Evolutionary conservation across 2,888 invertebrate species (phyloP).

Genomic region (Frankliniella intonsa): DNA sequence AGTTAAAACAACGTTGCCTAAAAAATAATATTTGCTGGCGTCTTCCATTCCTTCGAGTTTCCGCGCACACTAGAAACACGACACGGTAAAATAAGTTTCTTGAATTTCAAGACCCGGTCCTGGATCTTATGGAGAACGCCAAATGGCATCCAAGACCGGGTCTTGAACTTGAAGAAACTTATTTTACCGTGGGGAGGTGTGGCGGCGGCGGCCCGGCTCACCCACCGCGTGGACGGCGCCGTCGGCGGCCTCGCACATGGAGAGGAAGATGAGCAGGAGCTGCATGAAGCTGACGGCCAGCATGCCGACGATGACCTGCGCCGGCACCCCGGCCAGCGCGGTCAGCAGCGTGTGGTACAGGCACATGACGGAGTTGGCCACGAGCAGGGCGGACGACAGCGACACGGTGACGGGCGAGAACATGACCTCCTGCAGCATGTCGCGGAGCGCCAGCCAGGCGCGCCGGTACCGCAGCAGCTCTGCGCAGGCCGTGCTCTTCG

Average conservation of each 20-base stretch:
- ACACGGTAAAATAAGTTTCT: too few relatives aligned
- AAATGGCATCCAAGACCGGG: too few relatives aligned
- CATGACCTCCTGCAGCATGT: background rate
- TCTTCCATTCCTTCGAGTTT: too few relatives aligned
- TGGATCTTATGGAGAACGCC: too few relatives aligned
- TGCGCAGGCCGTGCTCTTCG: background rate
- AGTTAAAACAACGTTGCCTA: too few relatives aligned
- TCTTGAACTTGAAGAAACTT: too few relatives aligned
- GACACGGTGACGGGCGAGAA: background rate
- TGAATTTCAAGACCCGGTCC: too few relatives aligned
- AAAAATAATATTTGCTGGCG: too few relatives aligned
- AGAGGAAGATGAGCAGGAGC: background rate
- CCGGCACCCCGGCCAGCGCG: background rate
- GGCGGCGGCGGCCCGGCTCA: too few relatives aligned
- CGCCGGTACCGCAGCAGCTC: background rate
- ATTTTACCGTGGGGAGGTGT: too few relatives aligned
- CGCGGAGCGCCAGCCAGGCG: background rate
- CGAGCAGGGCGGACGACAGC: background rate
- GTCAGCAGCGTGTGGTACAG: background rate
- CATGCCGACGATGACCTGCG: background rate
- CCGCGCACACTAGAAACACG: too few relatives aligned
- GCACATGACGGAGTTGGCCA: background rate
- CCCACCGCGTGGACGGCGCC: background rate
- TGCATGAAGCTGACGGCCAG: background rate
- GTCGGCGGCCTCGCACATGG: background rate